These are phyloP conservation scores for human (Homo sapiens) DNA, from an alignment of 2,113 vertebrate species.

Conservation along the genomic window GRCh38 chr5:112308501-112309000, in stretches of 20 bases:
- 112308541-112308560: conserved; percentile 1
- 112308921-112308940: background rate
- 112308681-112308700: background rate
- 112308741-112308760: conserved; percentile 11
- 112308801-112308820: background rate
- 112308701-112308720: background rate
- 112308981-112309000: background rate
- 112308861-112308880: conserved; percentile 22
- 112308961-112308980: background rate
- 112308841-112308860: background rate
- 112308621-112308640: background rate
- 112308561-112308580: background rate
- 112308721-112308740: background rate
- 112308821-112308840: background rate
- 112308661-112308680: background rate
- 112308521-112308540: conserved; percentile 31
- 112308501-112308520: background rate
- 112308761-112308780: background rate
- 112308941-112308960: background rate
- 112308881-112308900: background rate
- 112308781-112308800: conserved; percentile 14
- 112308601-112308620: conserved; percentile 30
- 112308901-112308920: background rate
- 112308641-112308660: background rate
- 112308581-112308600: conserved; percentile 1